These are phyloP conservation scores for Cataglyphis albicans DNA, from an alignment of 2,888 invertebrate genomes.

Conservation along the genomic window DNA sequence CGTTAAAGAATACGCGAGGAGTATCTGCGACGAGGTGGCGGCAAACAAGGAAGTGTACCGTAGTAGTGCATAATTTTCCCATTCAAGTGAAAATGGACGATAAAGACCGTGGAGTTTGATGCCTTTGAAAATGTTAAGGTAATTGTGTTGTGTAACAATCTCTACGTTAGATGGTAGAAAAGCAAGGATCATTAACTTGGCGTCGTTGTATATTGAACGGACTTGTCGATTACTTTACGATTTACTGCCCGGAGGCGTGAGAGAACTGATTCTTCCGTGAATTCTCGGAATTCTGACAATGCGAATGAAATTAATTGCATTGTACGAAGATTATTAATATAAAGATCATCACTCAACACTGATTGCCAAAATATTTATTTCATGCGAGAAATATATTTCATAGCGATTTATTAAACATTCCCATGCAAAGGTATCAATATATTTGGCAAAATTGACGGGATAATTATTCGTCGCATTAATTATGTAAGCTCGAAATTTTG, in stretches of 20 bases:
- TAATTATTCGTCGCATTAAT: background rate
- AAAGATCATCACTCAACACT: background rate
- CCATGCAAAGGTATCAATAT: background rate
- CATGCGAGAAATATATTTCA: background rate
- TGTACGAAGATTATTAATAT: background rate
- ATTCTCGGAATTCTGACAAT: background rate
- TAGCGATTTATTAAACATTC: background rate
- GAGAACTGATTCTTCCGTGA: background rate
- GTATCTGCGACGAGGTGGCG: background rate
- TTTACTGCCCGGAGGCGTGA: background rate
- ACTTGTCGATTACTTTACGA: background rate
- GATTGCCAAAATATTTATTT: background rate
- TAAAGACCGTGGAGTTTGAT: constrained; percentile 28
- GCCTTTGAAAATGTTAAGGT: constrained; percentile 29
- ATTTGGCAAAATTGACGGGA: background rate
- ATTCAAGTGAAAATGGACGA: background rate
- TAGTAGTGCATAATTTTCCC: constrained; percentile 18
- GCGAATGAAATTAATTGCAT: background rate
- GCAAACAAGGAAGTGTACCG: constrained; percentile 29
- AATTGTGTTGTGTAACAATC: constrained; percentile 31
- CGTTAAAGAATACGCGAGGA: constrained; percentile 20
- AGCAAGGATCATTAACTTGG: constrained; percentile 62
- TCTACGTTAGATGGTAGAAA: constrained; percentile 56
- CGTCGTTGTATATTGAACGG: background rate
- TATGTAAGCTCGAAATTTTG: background rate